These are phyloP conservation scores for Paedocypris sp. DNA, from an alignment of 2,113 vertebrate species.

Conservation along the genomic window DNA sequence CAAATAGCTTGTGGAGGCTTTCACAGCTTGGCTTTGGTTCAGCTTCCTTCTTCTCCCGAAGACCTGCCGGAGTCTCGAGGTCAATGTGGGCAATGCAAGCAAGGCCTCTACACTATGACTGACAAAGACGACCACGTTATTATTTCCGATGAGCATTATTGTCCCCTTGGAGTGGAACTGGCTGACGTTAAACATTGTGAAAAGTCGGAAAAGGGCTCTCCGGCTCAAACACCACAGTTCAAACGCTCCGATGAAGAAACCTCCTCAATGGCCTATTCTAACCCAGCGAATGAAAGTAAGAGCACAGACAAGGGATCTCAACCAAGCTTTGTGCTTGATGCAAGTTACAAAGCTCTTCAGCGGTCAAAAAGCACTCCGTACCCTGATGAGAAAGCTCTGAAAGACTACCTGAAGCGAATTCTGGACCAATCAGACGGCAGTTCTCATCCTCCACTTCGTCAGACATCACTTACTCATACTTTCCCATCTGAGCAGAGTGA, in stretches of 20 bases:
- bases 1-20: conserved; percentile 84
- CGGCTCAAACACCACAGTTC: background rate
- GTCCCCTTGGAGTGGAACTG: conserved; percentile 81
- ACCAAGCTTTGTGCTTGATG: background rate
- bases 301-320: conserved; percentile 18
- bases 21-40: conserved; percentile 90
- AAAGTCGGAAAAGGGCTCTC: conserved; percentile 13
- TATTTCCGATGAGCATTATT: conserved; percentile 83
- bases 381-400: conserved; percentile 59
- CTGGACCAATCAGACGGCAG: conserved; percentile 50
- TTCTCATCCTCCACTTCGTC: conserved; percentile 50
- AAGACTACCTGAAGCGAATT: conserved; percentile 57
- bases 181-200: conserved; percentile 53
- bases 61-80: conserved; percentile 64
- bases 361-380: conserved; percentile 35
- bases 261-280: no score
- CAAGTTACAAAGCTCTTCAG: conserved; percentile 2
- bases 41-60: conserved; percentile 61
- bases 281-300: background rate
- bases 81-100: conserved; percentile 71
- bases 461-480: conserved; percentile 42
- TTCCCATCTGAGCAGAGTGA: background rate
- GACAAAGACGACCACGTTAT: conserved; percentile 77
- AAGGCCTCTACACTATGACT: conserved; percentile 69
- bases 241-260: background rate